Base-by-base conservation (phyloP, 1,140 invertebrate genomes). In the Drosophila eugracilis region DNA sequence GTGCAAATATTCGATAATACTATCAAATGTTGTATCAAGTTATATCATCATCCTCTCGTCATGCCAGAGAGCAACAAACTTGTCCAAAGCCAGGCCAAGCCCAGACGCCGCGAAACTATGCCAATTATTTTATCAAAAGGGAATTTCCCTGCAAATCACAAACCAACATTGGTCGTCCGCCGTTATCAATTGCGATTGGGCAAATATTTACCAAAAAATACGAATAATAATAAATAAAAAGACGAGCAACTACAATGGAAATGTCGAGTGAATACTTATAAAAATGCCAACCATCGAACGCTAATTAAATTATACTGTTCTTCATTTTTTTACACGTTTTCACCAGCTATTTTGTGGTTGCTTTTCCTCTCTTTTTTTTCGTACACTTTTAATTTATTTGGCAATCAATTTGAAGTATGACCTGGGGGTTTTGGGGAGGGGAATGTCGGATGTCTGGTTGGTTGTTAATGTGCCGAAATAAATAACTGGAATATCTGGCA, bases 231-330 rank as follows among this genome's bases (percentile, higher is more conserved):
- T 60, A 37, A 37, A 32, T 19, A 36, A 36, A 3, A 41, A 57
- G 63, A 15, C 26, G 34, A 9, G 21, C 60, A 52, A 52, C 34
- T 81, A 66, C 67, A 59, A 26, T 32, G 63, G 78, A 78, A 83
- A 65, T 75, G 48, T 66, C 59, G 60, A 59, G 72, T 70, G 89
- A 89, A 84, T 90, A 90, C 84, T 78, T 81, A 81, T 81, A 57
- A 49, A 85, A 80, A 70, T 69, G 36, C 52, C 69, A 86, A 69
- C 81, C 71, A 71, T 42, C 74, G 66, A 69, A 63, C 67, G 76
- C 83, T 90, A 90, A 90, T 90, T 90, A 90, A 90, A 88, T 90
- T 90, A 90, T 88, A 77, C 76, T 84, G 88, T 88, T 83, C 59
- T 6, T 41, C 59, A 55, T 47, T 52, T 57, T 57, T 49, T 58